These are phyloP conservation scores for Halcyon leucocephala DNA, from an alignment of 2,797 vertebrate genomes.

Conservation along the genomic window DNA sequence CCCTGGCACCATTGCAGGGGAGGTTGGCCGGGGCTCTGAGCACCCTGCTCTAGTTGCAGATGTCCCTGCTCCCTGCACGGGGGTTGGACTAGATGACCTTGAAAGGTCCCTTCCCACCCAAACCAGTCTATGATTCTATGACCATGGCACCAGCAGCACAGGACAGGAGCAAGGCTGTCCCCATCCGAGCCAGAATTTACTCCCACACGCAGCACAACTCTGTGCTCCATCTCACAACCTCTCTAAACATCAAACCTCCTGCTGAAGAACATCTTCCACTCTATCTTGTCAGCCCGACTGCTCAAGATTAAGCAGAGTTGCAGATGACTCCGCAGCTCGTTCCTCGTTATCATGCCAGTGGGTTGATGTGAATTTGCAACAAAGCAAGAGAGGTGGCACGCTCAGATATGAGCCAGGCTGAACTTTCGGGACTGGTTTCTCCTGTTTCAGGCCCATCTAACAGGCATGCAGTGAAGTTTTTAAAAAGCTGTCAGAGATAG, in stretches of 20 bases:
- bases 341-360: neutral
- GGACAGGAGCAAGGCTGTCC: neutral
- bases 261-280: neutral
- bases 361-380: neutral
- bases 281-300: conserved; percentile 2
- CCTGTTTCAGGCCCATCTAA: neutral
- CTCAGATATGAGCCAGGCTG: neutral
- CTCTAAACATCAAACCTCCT: neutral
- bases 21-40: neutral
- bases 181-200: accelerated
- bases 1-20: no score
- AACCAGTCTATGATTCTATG: neutral
- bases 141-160: accelerated
- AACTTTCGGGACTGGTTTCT: neutral
- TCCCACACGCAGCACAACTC: neutral
- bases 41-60: neutral
- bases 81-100: neutral
- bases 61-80: neutral
- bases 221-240: neutral
- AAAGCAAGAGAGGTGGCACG: neutral
- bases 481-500: neutral
- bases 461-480: neutral
- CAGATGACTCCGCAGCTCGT: neutral
- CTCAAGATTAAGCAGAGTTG: neutral
- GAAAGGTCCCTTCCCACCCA: neutral